Evolutionary conservation across 2,888 invertebrate species (phyloP), one percentile per base, ranked within the genome.

Genomic region (Latheticus oryzae): DNA sequence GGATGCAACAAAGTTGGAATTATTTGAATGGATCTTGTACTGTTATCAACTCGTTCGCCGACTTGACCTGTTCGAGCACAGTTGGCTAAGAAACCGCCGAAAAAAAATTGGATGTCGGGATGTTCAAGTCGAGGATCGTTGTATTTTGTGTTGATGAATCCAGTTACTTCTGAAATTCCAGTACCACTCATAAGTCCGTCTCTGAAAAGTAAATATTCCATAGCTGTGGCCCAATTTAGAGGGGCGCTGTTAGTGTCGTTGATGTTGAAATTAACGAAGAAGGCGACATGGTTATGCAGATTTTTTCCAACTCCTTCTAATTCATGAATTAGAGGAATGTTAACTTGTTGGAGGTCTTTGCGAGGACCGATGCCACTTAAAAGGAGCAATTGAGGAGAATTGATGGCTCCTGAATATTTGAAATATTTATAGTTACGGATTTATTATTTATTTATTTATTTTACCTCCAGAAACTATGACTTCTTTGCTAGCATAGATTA

Each of bases 111-210:
- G 4, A 95, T 76, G 74, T 95, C 95, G 0, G 95, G 95, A 73
- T 90, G 85, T 73, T 92, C 89, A 24, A 87, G 85, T 0, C 83
- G 79, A 0, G 87, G 85, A 68, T 91, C 86, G 1, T 90, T 86
- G 78, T 87, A 93, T 72, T 88, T 91, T 0, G 91, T 87, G 73
- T 91, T 87, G 45, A 94, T 82, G 78, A 93, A 89, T 0, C 87
- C 94, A 0, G 94, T 91, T 2, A 93, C 93, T 79, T 94, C 94
- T 0, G 90, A 89, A 73, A 92, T 85, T 81, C 93, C 93, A 28
- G 93, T 93, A 11, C 93, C 93, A 7, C 93, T 91, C 92, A 94
- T 93, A 0, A 93, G 82, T 1, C 93, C 93, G 75, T 94, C 93
- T 51, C 93, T 84, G 79, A 93, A 93, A 5, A 94, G 83, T 16